Evolutionary conservation across 2,113 vertebrate genomes (phyloP), one percentile per base, ranked within the genome.

Genomic region (Oreochromis spilurus): DNA sequence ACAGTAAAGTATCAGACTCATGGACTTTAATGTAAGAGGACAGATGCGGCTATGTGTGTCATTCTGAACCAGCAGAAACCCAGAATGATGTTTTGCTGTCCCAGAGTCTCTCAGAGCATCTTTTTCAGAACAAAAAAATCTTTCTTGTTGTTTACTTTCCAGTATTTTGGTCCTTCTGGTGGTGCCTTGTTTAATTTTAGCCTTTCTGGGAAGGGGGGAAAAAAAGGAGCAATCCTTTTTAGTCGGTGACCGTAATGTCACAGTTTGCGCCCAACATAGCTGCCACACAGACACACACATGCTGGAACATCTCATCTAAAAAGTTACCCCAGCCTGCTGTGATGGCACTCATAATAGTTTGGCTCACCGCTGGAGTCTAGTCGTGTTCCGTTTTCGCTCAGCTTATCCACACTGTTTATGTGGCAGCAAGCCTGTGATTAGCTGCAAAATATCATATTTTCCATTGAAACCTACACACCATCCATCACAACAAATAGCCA

Each of bases 361-460:
- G 45, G 43, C 43, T 77, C 70, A 19, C 43, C 16, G 11, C 70
- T 50, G 70, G 43, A 86, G 29, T 12, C 70, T 50, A 77, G 40
- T 65, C 62, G 53, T 86, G 72, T 26, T 89, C 60, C 17, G 34
- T 83, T 87, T 85, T 82, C 54, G 84, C 65, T 54, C 54, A 2
- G 86, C 75, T 85, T 60, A 21, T 88, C 81, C 54, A 84, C 21
- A 45, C 55, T 78, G 50, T 87, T 67, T 79, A 6, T 43, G 21
- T 26, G 81, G 88, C 78, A 58, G 53, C 34, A 89, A 84, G 16
- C 7, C 62, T 88, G 58, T 79, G 75, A 88, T 90, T 83, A 87
- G 79, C 52, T 87, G 79, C 60, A 89, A 84, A 84, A 87, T 55
- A 70, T 60, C 4, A 36, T 26, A 57, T 78, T 84, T 90, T 84